These are phyloP conservation scores for Artibeus lituratus DNA, from an alignment of 2,797 vertebrate species.

Conservation along the genomic window DNA sequence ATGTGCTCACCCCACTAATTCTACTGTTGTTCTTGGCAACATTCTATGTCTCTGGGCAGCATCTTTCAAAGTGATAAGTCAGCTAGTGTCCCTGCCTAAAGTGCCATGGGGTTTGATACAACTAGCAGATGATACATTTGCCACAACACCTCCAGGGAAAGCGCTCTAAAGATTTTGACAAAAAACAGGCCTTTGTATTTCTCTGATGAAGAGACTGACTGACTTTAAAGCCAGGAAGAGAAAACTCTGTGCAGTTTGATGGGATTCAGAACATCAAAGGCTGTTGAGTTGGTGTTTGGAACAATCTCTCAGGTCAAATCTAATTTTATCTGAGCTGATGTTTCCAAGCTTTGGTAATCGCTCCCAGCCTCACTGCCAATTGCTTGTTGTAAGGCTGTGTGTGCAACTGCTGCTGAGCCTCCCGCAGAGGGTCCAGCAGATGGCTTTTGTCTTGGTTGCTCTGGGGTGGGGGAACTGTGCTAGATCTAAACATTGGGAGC, in stretches of 20 bases:
- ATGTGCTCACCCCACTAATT: not conserved
- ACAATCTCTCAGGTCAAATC: slow-evolving; percentile 68
- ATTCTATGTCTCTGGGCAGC: not conserved
- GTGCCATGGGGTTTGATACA: not conserved
- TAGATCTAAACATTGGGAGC: not conserved
- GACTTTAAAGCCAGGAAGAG: slow-evolving; percentile 60
- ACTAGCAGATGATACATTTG: not conserved
- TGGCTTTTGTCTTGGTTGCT: not conserved
- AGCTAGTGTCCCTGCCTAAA: not conserved
- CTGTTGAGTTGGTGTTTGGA: slow-evolving; percentile 42
- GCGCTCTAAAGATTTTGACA: slow-evolving; percentile 39
- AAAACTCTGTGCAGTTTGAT: slow-evolving; percentile 48
- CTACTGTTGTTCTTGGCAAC: not conserved
- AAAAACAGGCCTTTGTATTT: slow-evolving; percentile 38
- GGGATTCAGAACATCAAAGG: slow-evolving; percentile 64
- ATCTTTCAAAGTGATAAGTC: not conserved
- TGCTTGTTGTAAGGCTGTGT: not conserved
- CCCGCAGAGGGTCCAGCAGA: not conserved
- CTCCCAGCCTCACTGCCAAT: not conserved
- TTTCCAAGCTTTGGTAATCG: slow-evolving; percentile 54
- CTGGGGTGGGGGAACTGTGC: not conserved
- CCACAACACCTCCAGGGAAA: slow-evolving; percentile 22
- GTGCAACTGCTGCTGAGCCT: not conserved
- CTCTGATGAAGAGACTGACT: slow-evolving; percentile 46
- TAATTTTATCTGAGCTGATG: slow-evolving; percentile 66